Evolutionary conservation across 2,797 vertebrate species (phyloP).

Genomic region (Falco naumanni): DNA sequence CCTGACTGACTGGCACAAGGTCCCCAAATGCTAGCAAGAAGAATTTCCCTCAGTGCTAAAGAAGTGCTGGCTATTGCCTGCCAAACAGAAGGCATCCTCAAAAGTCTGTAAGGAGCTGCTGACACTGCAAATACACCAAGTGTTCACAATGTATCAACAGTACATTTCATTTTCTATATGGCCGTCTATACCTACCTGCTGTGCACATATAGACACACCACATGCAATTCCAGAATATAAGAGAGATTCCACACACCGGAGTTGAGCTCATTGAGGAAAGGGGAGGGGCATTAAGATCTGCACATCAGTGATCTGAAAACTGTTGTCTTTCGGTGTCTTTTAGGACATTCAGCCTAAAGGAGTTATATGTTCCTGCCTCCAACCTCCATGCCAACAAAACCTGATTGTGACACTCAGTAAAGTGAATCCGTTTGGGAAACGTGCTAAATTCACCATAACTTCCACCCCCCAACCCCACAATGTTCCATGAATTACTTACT

Average conservation of each 20-base stretch:
- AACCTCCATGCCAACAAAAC: not conserved
- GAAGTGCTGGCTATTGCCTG: accelerated
- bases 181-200: too few relatives aligned
- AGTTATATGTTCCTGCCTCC: not conserved
- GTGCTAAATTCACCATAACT: not conserved
- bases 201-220: accelerated
- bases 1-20: accelerated
- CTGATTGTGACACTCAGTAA: not conserved
- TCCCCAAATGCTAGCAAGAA: accelerated
- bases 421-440: not conserved
- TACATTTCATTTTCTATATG: not conserved
- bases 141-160: not conserved
- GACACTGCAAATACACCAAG: not conserved
- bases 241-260: too few relatives aligned
- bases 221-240: not conserved
- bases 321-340: not conserved
- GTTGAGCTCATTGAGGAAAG: not conserved
- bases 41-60: accelerated
- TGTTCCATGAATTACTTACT: too few relatives aligned
- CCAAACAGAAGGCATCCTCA: not conserved
- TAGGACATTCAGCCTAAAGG: too few relatives aligned
- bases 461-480: accelerated
- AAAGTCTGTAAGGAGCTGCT: not conserved
- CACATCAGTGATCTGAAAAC: not conserved
- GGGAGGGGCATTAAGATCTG: not conserved